These are phyloP conservation scores for Apamea crenata DNA, from an alignment of 2,888 invertebrate genomes.

Conservation along the genomic window DNA sequence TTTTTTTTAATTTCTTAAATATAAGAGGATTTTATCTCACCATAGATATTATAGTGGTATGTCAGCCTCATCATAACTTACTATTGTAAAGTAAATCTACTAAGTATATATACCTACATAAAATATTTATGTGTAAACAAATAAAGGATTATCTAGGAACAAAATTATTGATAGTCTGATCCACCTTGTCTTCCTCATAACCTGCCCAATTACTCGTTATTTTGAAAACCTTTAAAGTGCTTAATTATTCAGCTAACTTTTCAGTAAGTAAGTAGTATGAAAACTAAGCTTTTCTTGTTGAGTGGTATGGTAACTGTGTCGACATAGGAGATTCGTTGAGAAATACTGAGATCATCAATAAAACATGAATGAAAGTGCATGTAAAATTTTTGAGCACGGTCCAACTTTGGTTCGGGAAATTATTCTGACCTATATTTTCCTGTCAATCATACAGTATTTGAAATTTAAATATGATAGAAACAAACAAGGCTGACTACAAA, in stretches of 20 bases:
- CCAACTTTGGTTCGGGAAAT: constrained; percentile 18
- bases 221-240: background rate
- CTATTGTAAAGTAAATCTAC: background rate
- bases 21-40: background rate
- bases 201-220: background rate
- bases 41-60: background rate
- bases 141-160: background rate
- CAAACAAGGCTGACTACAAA: constrained; percentile 66
- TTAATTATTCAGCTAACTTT: background rate
- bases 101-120: background rate
- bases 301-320: background rate
- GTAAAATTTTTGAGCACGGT: constrained; percentile 19
- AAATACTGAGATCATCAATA: background rate
- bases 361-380: constrained; percentile 43
- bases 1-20: background rate
- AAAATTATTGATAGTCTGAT: background rate
- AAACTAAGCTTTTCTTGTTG: background rate
- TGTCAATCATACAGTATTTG: constrained; percentile 43
- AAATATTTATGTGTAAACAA: background rate
- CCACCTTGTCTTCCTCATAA: too few species aligned
- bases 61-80: background rate
- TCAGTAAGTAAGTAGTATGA: background rate
- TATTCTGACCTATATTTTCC: constrained; percentile 29
- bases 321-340: background rate
- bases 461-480: constrained; percentile 52